Percentiles rank a stretch among this genome's conserved stretches.
phyloP scores from a whole-genome alignment of 2,888 invertebrate genomes.

The Acanthoscelides obtectus region DNA sequence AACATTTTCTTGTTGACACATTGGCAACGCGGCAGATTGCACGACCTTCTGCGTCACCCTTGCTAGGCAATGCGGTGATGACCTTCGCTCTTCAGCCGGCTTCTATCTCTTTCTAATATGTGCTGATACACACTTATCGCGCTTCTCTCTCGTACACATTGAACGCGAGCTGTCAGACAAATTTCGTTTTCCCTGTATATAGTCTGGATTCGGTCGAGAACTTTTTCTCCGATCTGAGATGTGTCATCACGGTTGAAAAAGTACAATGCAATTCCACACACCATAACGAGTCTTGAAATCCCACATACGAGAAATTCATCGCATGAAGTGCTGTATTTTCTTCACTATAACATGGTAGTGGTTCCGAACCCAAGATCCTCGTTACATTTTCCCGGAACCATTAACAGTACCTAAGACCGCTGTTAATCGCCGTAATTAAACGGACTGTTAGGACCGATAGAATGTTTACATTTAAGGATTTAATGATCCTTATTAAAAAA shows the following conservation, averaged over 20 bases:
- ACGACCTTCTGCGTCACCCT: too few relatives aligned
- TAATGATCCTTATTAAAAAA: not conserved
- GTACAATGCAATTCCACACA: not conserved
- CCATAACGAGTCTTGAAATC: not conserved
- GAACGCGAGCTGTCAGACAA: too few relatives aligned
- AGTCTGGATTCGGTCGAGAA: too few relatives aligned
- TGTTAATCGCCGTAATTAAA: not conserved
- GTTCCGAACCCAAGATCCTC: not conserved
- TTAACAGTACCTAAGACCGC: not conserved
- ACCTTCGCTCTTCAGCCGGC: too few relatives aligned
- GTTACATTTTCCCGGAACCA: not conserved
- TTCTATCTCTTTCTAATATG: too few relatives aligned
- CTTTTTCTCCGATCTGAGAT: not conserved
- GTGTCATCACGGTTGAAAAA: not conserved
- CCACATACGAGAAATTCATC: not conserved
- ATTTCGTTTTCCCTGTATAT: too few relatives aligned
- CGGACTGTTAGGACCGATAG: not conserved
- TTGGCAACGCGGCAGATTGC: too few relatives aligned
- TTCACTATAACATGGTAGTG: not conserved
- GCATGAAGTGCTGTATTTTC: not conserved
- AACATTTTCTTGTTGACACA: too few relatives aligned
- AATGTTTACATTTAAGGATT: not conserved
- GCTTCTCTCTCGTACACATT: too few relatives aligned
- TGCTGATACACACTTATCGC: too few relatives aligned
- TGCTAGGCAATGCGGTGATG: too few relatives aligned